These are phyloP conservation scores for Microcebus jonahi DNA, from an alignment of 2,113 vertebrate species.

Conservation along the genomic window DNA sequence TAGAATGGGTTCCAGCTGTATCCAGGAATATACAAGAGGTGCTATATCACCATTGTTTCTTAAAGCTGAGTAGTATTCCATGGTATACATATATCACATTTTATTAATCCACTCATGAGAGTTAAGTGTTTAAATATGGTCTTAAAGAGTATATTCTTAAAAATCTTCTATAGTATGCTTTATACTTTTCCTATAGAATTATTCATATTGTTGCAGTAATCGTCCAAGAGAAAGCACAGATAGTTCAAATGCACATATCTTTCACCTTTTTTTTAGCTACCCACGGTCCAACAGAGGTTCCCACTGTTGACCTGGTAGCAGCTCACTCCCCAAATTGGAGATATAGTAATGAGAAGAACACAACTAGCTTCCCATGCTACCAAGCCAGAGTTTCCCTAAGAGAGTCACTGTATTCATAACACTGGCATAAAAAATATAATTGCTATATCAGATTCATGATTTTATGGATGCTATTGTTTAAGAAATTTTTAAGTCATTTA, in stretches of 20 bases:
- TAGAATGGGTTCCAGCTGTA: too few species aligned
- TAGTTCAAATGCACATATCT: background rate
- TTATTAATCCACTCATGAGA: too few species aligned
- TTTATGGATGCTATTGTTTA: conserved; percentile 15
- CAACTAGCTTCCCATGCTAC: background rate
- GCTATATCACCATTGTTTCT: too few species aligned
- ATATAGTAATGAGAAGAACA: background rate
- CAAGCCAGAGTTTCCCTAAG: background rate
- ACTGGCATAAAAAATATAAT: background rate
- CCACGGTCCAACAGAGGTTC: background rate
- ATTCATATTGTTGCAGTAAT: background rate
- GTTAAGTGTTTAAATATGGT: background rate
- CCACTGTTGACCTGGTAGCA: background rate
- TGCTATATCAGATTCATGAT: background rate
- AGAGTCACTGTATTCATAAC: background rate
- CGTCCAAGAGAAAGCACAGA: background rate
- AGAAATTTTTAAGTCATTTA: conserved; percentile 1
- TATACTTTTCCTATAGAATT: background rate
- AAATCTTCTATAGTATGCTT: background rate
- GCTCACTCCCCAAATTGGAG: background rate
- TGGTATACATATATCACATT: too few species aligned
- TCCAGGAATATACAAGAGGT: too few species aligned
- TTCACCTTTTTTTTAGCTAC: background rate
- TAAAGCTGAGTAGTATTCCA: too few species aligned
- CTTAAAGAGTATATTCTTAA: background rate